Conservation (phyloP, 2,113 vertebrate species). For the Tragelaphus buxtoni region DNA sequence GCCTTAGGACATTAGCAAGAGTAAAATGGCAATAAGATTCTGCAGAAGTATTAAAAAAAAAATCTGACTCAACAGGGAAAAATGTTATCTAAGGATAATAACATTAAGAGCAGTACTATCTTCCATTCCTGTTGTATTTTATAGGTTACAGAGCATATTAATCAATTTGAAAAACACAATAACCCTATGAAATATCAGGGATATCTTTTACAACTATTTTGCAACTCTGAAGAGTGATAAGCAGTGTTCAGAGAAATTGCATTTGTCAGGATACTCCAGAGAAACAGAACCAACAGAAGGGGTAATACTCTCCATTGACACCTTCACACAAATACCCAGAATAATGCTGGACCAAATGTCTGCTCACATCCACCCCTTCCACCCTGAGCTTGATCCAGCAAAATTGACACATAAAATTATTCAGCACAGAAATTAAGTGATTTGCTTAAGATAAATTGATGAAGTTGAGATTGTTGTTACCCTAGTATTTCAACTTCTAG, state of each 20-base stretch:
- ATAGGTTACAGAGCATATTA: background rate
- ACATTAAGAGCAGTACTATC: background rate
- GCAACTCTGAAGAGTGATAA: background rate
- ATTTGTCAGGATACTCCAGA: background rate
- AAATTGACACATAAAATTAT: background rate
- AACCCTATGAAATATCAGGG: background rate
- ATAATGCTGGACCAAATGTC: background rate
- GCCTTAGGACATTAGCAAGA: background rate
- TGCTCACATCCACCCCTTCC: background rate
- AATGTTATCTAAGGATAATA: background rate
- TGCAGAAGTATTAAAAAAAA: background rate
- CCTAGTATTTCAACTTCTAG: background rate
- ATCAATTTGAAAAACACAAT: background rate
- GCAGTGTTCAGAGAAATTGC: background rate
- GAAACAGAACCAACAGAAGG: background rate
- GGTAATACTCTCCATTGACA: background rate
- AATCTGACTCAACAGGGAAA: background rate
- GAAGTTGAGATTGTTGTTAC: background rate
- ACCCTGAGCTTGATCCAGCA: background rate
- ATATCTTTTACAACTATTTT: background rate
- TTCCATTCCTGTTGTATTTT: background rate
- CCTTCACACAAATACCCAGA: background rate
- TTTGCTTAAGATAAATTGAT: background rate
- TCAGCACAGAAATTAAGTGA: background rate
- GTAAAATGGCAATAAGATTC: background rate